Evolutionary conservation across 2,888 invertebrate species (phyloP).

Genomic region (Athalia rosae): DNA sequence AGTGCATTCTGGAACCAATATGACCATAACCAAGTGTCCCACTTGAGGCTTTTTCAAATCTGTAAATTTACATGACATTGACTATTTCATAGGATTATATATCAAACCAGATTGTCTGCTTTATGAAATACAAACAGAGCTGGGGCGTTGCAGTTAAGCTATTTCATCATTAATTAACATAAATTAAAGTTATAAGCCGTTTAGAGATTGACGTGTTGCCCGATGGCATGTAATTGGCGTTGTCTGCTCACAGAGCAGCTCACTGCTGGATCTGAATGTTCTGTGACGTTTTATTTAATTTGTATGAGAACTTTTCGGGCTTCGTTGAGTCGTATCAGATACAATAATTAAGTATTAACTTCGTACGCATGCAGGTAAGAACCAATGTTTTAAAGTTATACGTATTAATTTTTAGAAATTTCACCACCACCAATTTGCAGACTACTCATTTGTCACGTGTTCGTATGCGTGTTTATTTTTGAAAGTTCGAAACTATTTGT

Average conservation of each 20-base stretch:
- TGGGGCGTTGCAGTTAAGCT: no score
- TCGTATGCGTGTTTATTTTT: neutral
- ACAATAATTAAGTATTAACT: constrained; percentile 26
- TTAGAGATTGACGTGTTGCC: neutral
- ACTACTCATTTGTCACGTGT: constrained; percentile 32
- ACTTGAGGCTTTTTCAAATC: no score
- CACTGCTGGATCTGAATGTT: constrained; percentile 18
- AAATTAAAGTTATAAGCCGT: no score
- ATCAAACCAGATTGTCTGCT: no score
- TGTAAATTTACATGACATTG: no score
- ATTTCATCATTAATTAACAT: no score
- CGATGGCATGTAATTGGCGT: constrained; percentile 34
- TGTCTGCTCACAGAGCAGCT: constrained; percentile 3
- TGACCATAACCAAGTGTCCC: no score
- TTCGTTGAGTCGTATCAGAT: constrained; percentile 36
- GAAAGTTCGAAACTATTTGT: constrained; percentile 2
- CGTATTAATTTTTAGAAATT: neutral
- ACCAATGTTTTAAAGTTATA: neutral
- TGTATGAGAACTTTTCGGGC: constrained; percentile 42
- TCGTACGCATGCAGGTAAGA: constrained; percentile 31
- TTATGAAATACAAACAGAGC: no score
- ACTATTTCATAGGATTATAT: no score
- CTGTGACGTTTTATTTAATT: constrained; percentile 43
- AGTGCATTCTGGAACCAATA: constrained; percentile 23
- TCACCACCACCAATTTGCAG: neutral